Percentiles rank a stretch among this genome's conserved stretches.
These are phyloP conservation scores for Anthoscopus minutus DNA, from an alignment of 2,113 vertebrate genomes.

Conservation along the genomic window DNA sequence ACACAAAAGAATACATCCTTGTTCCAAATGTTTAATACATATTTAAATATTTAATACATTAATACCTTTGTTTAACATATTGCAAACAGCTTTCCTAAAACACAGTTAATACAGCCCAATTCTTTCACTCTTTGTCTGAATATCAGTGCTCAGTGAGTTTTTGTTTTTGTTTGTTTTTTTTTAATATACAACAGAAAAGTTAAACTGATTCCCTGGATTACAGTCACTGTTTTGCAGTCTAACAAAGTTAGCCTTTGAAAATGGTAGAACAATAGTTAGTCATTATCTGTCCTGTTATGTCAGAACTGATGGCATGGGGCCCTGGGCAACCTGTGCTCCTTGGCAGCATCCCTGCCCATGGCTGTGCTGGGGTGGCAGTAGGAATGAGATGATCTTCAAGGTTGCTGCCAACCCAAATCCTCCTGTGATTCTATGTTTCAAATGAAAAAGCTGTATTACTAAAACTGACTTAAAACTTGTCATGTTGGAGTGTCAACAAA, in stretches of 20 bases:
- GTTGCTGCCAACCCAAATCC: background rate
- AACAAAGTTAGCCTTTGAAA: background rate
- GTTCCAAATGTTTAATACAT: background rate
- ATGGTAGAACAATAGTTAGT: background rate
- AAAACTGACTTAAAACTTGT: background rate
- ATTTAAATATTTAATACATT: background rate
- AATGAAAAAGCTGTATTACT: background rate
- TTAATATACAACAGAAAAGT: background rate
- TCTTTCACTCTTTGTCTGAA: background rate
- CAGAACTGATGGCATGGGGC: background rate
- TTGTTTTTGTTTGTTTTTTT: too few species aligned
- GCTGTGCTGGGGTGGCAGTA: rapidly evolving
- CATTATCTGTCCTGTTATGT: background rate
- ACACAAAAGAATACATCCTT: background rate
- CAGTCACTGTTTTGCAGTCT: background rate
- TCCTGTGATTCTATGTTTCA: background rate
- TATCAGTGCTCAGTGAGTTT: background rate
- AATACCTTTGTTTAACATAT: background rate
- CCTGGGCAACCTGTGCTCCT: background rate
- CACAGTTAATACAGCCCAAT: background rate
- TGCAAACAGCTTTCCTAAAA: background rate
- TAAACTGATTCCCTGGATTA: background rate
- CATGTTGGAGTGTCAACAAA: background rate
- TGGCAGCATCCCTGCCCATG: background rate
- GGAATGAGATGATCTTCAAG: background rate